Conservation (phyloP, 92 coral and sea anemone species). For the Scolanthus callimorphus region DNA sequence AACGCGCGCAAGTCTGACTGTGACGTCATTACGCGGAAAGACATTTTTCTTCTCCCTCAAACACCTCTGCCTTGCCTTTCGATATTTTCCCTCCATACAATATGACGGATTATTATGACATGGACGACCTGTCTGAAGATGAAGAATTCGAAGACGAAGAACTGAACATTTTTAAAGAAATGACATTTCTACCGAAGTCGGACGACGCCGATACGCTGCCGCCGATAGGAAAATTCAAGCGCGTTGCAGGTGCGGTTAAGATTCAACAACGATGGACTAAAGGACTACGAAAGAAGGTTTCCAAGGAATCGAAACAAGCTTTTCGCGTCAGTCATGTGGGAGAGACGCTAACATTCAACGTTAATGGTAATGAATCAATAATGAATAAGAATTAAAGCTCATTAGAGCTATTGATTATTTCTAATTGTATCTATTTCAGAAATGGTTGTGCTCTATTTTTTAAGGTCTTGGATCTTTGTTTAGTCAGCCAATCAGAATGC, state of each 20-base stretch:
- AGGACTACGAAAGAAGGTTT: conserved; percentile 15
- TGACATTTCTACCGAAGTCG: conserved; percentile 11
- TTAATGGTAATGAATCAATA: conserved; percentile 47
- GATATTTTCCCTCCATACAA: too few species aligned
- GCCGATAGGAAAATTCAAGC: conserved; percentile 25
- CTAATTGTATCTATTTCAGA: not conserved
- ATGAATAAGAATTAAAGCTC: too few species aligned
- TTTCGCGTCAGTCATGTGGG: conserved; percentile 7
- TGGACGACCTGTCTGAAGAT: not conserved
- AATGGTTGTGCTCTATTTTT: too few species aligned
- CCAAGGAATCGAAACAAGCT: conserved; percentile 11
- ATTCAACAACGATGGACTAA: conserved; percentile 46
- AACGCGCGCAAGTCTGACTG: too few species aligned
- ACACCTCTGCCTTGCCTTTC: too few species aligned
- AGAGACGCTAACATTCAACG: conserved; percentile 29
- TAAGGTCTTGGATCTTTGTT: too few species aligned
- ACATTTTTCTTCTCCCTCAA: too few species aligned
- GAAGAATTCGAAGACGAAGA: not conserved
- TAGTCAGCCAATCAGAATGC: too few species aligned
- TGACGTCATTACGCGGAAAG: too few species aligned
- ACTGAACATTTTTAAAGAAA: not conserved
- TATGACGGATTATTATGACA: too few species aligned
- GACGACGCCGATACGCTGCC: conserved; percentile 6
- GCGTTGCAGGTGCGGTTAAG: conserved; percentile 19
- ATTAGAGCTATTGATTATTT: too few species aligned